phyloP scores from a whole-genome alignment of 1,140 invertebrate species.

The Bathynomus jamesi region DNA sequence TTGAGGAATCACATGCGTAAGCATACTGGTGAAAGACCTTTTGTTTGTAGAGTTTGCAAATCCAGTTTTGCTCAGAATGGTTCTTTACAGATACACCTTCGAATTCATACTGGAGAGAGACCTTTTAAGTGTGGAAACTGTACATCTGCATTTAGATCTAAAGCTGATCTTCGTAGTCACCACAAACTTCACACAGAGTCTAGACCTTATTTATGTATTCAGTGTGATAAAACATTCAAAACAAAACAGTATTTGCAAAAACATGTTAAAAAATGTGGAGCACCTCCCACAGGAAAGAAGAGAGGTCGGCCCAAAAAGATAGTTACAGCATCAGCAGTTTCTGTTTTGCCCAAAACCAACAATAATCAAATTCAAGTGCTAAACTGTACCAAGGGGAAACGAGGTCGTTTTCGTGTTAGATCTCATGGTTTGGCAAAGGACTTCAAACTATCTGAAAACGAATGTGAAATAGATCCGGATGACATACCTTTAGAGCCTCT shows the following conservation, averaged over 20 bases:
- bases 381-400: too few relatives aligned
- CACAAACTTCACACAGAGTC: conserved; percentile 31
- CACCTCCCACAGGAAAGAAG: conserved; percentile 29
- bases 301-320: conserved; percentile 14
- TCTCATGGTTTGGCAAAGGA: too few relatives aligned
- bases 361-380: too few relatives aligned
- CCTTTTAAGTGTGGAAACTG: conserved; percentile 32
- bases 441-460: not conserved
- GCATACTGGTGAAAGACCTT: conserved; percentile 45
- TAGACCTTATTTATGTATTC: conserved; percentile 23
- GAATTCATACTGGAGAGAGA: conserved; percentile 32
- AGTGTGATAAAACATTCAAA: conserved; percentile 33
- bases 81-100: conserved; percentile 29
- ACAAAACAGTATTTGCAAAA: conserved; percentile 36
- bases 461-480: not conserved
- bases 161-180: conserved; percentile 31
- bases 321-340: not conserved
- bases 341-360: too few relatives aligned
- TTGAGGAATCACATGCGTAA: conserved; percentile 46
- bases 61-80: conserved; percentile 32
- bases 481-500: not conserved
- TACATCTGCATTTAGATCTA: conserved; percentile 29
- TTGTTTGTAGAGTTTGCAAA: conserved; percentile 37
- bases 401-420: not conserved
- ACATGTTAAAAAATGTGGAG: conserved; percentile 32